Percentiles rank a stretch among this genome's conserved stretches.
Evolutionary conservation across 2,797 vertebrate genomes (phyloP).

Genomic region (Spinus olivaceus): DNA sequence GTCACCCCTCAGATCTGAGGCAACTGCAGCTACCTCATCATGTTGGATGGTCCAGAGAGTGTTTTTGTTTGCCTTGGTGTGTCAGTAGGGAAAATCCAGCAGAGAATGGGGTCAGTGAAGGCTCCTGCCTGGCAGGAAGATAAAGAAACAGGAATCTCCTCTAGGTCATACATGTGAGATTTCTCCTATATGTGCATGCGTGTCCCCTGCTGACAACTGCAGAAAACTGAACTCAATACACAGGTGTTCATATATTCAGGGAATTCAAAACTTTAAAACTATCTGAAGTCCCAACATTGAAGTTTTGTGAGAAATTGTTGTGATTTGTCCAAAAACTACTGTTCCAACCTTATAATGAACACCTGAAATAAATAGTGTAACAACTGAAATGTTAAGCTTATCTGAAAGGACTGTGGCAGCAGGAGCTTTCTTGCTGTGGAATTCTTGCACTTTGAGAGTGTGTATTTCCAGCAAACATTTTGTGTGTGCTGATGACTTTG

Average conservation of each 20-base stretch:
- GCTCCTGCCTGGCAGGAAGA: neutral
- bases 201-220: neutral
- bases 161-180: neutral
- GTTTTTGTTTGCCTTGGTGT: neutral
- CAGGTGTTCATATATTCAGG: neutral
- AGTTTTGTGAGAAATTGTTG: neutral
- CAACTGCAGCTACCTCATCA: neutral
- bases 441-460: neutral
- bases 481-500: neutral
- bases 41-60: neutral
- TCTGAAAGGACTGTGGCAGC: neutral
- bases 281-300: neutral
- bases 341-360: neutral
- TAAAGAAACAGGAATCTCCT: neutral
- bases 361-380: neutral
- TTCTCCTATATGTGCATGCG: rapidly evolving
- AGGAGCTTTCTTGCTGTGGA: neutral
- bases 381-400: neutral
- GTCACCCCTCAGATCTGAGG: neutral
- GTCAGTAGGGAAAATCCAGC: neutral
- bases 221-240: neutral
- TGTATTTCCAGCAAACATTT: neutral
- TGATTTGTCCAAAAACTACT: neutral
- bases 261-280: neutral
- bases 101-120: neutral